These are phyloP conservation scores for Neelides folsomi DNA, from an alignment of 2,888 invertebrate genomes.

Conservation along the genomic window DNA sequence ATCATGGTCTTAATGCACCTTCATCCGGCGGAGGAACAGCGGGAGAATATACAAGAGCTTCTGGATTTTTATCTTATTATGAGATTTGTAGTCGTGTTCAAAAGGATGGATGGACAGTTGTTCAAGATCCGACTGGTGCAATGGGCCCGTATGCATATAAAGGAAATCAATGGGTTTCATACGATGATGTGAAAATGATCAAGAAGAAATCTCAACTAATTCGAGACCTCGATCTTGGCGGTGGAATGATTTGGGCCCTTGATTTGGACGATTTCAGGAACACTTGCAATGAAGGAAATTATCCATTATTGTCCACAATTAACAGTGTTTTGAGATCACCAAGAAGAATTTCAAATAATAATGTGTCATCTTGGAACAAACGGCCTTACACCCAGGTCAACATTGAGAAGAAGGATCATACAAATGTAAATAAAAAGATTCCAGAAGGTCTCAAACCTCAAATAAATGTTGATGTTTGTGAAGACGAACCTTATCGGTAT, in stretches of 20 bases:
- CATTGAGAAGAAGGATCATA: background rate
- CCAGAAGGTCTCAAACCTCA: conserved; percentile 4
- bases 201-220: conserved; percentile 45
- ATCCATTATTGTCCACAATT: conserved; percentile 66
- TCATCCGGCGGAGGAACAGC: conserved; percentile 65
- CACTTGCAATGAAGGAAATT: conserved; percentile 62
- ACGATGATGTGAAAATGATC: conserved; percentile 68
- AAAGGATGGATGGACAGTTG: conserved; percentile 63
- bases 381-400: background rate
- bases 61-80: conserved; percentile 76
- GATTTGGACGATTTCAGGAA: conserved; percentile 71
- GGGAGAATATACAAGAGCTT: conserved; percentile 71
- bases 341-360: conserved; percentile 2
- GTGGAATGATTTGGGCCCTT: conserved; percentile 83
- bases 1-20: conserved; percentile 57
- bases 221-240: conserved; percentile 50
- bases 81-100: conserved; percentile 75
- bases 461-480: conserved; percentile 15
- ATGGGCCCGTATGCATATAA: conserved; percentile 82
- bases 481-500: conserved; percentile 19
- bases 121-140: conserved; percentile 58
- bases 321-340: conserved; percentile 48
- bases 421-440: background rate
- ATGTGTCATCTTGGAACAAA: too few relatives aligned
- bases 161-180: conserved; percentile 83